Evolutionary conservation across 1,140 invertebrate genomes (phyloP).

Genomic region (Ooceraea biroi): DNA sequence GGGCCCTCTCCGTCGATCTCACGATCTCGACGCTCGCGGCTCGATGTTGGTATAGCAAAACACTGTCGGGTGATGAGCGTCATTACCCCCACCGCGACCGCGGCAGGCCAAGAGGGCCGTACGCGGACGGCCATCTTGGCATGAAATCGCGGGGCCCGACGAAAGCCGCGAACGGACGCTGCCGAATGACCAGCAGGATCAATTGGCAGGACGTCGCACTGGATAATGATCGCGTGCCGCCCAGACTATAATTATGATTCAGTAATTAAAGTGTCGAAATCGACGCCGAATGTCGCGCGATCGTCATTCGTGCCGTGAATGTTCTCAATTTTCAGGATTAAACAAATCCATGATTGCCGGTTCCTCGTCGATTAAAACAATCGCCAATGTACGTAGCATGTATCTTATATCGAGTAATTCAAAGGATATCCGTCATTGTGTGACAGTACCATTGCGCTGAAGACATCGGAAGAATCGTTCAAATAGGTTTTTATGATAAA

Average conservation of each 20-base stretch:
- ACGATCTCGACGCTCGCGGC: slow-evolving; percentile 59
- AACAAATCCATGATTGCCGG: no score
- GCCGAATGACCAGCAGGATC: slow-evolving; percentile 71
- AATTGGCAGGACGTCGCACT: slow-evolving; percentile 75
- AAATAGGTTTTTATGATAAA: neutral
- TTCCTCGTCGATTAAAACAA: no score
- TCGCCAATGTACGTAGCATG: neutral
- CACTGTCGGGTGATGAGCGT: slow-evolving; percentile 85
- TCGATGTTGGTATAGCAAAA: slow-evolving; percentile 85
- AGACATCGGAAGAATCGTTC: neutral
- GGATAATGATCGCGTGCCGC: slow-evolving; percentile 80
- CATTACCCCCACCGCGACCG: slow-evolving; percentile 83
- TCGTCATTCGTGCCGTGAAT: neutral
- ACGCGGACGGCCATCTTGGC: slow-evolving; percentile 84
- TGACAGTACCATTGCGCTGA: neutral
- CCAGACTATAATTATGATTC: slow-evolving; percentile 80
- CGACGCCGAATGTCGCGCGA: neutral
- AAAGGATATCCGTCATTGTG: neutral
- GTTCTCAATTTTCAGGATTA: no score
- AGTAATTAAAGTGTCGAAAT: slow-evolving; percentile 81
- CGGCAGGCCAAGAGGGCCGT: slow-evolving; percentile 77
- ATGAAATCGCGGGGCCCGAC: slow-evolving; percentile 70
- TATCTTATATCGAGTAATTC: neutral
- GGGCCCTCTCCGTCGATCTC: slow-evolving; percentile 46
- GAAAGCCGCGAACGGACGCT: slow-evolving; percentile 57